These are phyloP conservation scores for Brachyrhaphis roseni DNA, from an alignment of 2,797 vertebrate species.

Conservation along the genomic window DNA sequence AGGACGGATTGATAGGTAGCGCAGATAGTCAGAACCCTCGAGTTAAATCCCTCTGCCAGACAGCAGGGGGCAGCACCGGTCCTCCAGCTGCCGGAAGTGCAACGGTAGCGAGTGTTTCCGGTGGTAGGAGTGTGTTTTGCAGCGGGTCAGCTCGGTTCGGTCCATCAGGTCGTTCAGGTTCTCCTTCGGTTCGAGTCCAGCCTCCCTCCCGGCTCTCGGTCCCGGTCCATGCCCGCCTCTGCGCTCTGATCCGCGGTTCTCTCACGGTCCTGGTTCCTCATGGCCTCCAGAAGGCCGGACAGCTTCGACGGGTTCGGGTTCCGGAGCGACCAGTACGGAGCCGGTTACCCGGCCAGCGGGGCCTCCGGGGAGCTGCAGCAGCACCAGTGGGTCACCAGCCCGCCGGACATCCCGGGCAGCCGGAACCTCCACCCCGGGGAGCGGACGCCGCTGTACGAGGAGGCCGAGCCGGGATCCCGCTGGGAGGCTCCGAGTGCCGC, in stretches of 20 bases:
- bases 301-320: constrained; percentile 90
- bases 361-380: constrained; percentile 81
- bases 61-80: neutral
- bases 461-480: constrained; percentile 37
- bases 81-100: neutral
- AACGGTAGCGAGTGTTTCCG: constrained; percentile 28
- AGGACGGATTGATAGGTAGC: no score
- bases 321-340: constrained; percentile 74
- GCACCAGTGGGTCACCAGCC: constrained; percentile 90
- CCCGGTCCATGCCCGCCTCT: neutral
- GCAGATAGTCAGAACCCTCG: no score
- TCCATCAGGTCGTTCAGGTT: neutral
- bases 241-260: neutral
- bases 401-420: constrained; percentile 93
- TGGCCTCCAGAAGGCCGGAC: constrained; percentile 91
- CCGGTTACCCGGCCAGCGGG: constrained; percentile 61
- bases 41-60: neutral
- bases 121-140: constrained; percentile 32
- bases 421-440: constrained; percentile 91
- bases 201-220: neutral
- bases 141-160: constrained; percentile 45
- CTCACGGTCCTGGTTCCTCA: constrained; percentile 39
- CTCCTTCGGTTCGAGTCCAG: neutral
- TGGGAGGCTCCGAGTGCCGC: constrained; percentile 55
- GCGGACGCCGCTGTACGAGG: constrained; percentile 83